Base-by-base conservation (phyloP, 2,113 vertebrate species). In the Edolisoma coerulescens region DNA sequence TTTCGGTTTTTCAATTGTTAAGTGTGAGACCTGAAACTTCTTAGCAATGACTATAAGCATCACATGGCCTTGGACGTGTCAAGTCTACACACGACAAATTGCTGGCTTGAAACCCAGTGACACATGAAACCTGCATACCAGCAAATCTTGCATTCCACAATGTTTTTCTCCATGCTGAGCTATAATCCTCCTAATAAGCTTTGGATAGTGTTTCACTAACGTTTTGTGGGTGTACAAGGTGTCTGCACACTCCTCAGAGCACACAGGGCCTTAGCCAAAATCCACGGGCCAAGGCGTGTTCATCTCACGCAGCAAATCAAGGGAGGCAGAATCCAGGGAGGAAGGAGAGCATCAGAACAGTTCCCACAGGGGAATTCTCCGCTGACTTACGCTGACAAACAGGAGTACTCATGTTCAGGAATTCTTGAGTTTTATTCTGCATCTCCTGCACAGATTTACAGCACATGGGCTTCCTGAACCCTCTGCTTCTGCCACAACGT, bases 271-370 rank as follows among this genome's bases (percentile, higher is more conserved):
- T 39, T 28, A 49, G 42, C n/a, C 42, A 74, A 83, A 82, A 78
- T 24, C 54, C 23, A 7, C 10, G 33, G 33, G 44, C 20, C 32
- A 53, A 73, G 18, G 7, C 22, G n/a, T 4, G 11, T 20, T 39
- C 24, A 20, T 4, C 18, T 44, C 10, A 60, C 1, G 2, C 50
- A 59, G 56, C 1, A 2, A 17, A 45, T 30, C 7, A 0, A 60
- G 33, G 45, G 16, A 45, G 28, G 19, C 1, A 33, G 33, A 89
- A 68, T 11, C 35, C 49, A 57, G 42, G 33, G 33, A 57, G 56
- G 56, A 57, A 57, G 56, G 33, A 77, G 20, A 68, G 30, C 26
- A 45, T 10, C 57, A 22, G 26, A 19, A 16, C 41, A 9, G 28
- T 12, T 80, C 76, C 33, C 2, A 0, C 6, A 41, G 37, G 26